Evolutionary conservation across 2,888 invertebrate genomes (phyloP).

Genomic region (Ochropleura leucogaster): DNA sequence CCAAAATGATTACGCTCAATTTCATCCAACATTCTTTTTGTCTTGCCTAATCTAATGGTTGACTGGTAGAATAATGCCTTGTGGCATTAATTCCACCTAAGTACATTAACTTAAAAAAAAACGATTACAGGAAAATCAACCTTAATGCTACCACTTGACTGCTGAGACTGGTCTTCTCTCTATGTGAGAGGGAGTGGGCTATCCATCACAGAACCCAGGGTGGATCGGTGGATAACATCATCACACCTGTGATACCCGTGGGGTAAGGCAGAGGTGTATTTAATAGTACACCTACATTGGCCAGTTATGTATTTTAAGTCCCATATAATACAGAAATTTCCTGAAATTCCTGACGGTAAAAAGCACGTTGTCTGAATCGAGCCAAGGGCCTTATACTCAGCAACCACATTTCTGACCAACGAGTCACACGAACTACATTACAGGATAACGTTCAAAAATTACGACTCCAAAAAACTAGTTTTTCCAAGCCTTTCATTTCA

Average conservation of each 20-base stretch:
- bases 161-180: neutral
- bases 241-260: too few relatives aligned
- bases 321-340: too few relatives aligned
- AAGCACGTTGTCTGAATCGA: too few relatives aligned
- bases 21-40: neutral
- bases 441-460: conserved; percentile 1
- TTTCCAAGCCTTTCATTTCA: conserved; percentile 58
- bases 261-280: too few relatives aligned
- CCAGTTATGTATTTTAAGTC: too few relatives aligned
- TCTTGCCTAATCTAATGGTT: neutral
- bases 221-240: too few relatives aligned
- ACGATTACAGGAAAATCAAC: neutral
- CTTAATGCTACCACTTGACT: neutral
- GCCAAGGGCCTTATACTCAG: too few relatives aligned
- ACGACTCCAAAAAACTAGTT: conserved; percentile 22
- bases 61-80: neutral
- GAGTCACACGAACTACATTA: neutral
- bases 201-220: neutral
- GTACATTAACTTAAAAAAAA: neutral
- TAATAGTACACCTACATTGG: too few relatives aligned
- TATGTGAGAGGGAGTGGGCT: neutral
- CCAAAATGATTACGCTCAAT: too few relatives aligned
- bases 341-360: too few relatives aligned
- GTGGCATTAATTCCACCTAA: neutral
- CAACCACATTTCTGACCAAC: too few relatives aligned